Conservation (phyloP, 2,888 invertebrate species). For the Apotomis turbidana region DNA sequence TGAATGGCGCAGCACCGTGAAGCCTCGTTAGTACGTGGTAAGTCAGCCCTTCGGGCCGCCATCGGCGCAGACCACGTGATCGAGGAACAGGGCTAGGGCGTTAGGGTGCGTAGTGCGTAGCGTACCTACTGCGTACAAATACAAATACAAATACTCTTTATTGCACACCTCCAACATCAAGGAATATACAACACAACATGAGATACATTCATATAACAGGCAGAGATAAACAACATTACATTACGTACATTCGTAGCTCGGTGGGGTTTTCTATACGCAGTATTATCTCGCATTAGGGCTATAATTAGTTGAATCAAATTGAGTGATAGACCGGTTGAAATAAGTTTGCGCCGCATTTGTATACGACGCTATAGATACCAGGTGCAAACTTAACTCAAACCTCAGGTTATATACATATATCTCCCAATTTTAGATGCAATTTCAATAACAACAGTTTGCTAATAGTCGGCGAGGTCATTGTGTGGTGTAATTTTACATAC, state of each 20-base stretch:
- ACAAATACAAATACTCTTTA: too few species aligned
- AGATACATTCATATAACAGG: too few species aligned
- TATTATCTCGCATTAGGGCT: constrained; percentile 9
- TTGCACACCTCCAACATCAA: too few species aligned
- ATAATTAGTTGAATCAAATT: constrained; percentile 20
- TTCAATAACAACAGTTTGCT: neutral
- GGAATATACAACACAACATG: too few species aligned
- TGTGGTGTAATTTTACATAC: neutral
- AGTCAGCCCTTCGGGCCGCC: constrained; percentile 21
- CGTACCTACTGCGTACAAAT: too few species aligned
- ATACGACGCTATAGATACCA: neutral
- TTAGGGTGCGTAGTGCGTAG: neutral
- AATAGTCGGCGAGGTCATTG: neutral
- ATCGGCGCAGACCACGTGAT: constrained; percentile 25
- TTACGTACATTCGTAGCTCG: too few species aligned
- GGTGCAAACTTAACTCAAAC: neutral
- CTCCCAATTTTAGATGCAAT: neutral
- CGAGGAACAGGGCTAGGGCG: constrained; percentile 28
- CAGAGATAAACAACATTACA: too few species aligned
- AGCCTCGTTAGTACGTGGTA: constrained; percentile 22
- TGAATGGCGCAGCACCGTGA: constrained; percentile 17
- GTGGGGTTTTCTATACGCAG: constrained; percentile 14
- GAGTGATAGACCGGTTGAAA: neutral
- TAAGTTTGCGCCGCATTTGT: neutral
- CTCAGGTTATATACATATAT: neutral